Evolutionary conservation across 2,797 vertebrate genomes (phyloP).

Genomic region (Pipistrellus kuhlii): DNA sequence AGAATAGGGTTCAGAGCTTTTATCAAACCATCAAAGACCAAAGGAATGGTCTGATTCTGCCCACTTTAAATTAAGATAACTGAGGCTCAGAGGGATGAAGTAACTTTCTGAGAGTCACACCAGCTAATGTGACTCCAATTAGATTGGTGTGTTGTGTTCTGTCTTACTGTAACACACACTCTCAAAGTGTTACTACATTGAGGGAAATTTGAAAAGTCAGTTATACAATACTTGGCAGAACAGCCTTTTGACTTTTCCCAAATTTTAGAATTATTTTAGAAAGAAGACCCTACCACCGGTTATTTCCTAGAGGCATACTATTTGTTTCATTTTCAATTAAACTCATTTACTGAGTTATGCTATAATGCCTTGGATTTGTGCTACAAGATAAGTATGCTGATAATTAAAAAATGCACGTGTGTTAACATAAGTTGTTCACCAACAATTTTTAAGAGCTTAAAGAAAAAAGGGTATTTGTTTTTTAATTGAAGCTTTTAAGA

Average conservation of each 20-base stretch:
- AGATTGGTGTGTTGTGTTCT: not conserved
- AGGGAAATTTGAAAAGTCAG: not conserved
- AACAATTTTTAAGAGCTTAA: conserved; percentile 39
- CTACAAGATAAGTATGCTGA: not conserved
- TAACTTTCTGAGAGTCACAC: not conserved
- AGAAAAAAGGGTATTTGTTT: not conserved
- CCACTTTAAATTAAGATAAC: conserved; percentile 30
- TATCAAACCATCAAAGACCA: conserved; percentile 3
- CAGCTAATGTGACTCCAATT: not conserved
- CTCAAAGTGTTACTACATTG: not conserved
- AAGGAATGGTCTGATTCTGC: not conserved
- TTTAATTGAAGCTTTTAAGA: conserved; percentile 40
- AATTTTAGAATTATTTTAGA: conserved; percentile 39
- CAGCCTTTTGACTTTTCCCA: conserved; percentile 19
- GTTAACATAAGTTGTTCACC: not conserved
- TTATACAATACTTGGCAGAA: conserved; percentile 43
- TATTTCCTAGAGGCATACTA: not conserved
- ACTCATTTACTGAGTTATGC: not conserved
- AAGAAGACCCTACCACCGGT: not conserved
- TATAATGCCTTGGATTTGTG: not conserved
- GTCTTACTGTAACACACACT: not conserved
- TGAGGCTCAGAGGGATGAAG: not conserved
- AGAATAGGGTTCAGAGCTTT: not conserved
- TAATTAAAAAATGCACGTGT: not conserved
- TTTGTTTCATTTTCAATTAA: conserved; percentile 44